Conservation (phyloP, 1,140 invertebrate species). For the Bombus sibiricus region DNA sequence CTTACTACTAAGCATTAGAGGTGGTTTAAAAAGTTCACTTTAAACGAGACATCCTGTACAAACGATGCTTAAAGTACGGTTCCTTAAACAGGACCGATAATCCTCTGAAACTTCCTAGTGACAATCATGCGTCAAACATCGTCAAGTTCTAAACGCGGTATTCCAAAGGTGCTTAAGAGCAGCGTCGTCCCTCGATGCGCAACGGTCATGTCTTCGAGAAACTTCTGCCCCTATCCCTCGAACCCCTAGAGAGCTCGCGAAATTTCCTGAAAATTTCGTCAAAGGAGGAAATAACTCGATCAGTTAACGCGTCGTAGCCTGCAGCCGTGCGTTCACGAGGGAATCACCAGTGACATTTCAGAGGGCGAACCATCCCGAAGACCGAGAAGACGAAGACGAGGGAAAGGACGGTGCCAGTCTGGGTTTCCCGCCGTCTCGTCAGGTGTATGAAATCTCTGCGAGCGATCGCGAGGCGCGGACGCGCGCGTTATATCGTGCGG, state of each 20-base stretch:
- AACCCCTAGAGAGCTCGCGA: not conserved
- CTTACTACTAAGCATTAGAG: too few species aligned
- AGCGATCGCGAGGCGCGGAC: not conserved
- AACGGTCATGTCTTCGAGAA: not conserved
- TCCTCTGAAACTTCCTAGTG: not conserved
- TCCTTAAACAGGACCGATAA: not conserved
- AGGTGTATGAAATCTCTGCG: not conserved
- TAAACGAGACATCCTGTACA: not conserved
- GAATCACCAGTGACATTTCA: not conserved
- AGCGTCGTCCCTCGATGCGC: too few species aligned
- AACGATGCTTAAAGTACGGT: not conserved
- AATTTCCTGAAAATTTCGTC: not conserved
- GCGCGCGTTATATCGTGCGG: slow-evolving; percentile 1
- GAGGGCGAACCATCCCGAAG: not conserved
- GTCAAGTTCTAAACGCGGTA: not conserved
- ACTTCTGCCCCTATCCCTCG: not conserved
- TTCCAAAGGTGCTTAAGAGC: not conserved
- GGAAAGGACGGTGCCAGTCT: not conserved
- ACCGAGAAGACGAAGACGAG: not conserved
- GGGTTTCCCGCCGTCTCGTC: not conserved
- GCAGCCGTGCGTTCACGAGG: not conserved
- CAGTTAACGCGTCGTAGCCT: not conserved
- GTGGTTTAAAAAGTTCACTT: too few species aligned
- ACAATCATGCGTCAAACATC: not conserved
- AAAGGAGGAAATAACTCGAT: not conserved